Conservation (phyloP, 1,140 invertebrate genomes). For the Macrobrachium rosenbergii region DNA sequence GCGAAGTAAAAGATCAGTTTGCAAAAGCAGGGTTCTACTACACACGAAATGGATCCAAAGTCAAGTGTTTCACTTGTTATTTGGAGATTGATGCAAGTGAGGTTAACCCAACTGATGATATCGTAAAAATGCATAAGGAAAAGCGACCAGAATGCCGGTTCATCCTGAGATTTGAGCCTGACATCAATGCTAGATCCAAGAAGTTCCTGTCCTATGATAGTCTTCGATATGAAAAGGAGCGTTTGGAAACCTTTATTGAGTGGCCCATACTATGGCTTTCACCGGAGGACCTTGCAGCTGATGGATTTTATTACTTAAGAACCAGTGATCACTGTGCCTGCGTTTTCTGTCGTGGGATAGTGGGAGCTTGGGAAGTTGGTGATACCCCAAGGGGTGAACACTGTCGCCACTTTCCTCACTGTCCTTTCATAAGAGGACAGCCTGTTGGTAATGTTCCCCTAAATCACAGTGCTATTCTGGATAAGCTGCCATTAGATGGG, state of each 20-base stretch:
- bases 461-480: slow-evolving; percentile 65
- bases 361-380: slow-evolving; percentile 80
- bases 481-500: slow-evolving; percentile 6
- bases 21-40: slow-evolving; percentile 10
- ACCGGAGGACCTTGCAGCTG: slow-evolving; percentile 81
- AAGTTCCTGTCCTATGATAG: slow-evolving; percentile 59
- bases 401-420: slow-evolving; percentile 79
- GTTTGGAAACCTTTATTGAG: slow-evolving; percentile 65
- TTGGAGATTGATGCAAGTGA: background rate
- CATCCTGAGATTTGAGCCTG: background rate
- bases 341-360: slow-evolving; percentile 83
- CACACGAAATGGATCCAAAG: background rate
- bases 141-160: background rate
- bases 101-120: background rate
- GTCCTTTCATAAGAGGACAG: slow-evolving; percentile 78
- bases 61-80: background rate
- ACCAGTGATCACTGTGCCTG: slow-evolving; percentile 82
- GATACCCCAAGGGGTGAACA: slow-evolving; percentile 85
- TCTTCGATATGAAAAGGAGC: slow-evolving; percentile 61
- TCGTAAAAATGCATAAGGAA: background rate
- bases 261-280: slow-evolving; percentile 72
- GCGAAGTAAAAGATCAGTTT: background rate
- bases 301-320: slow-evolving; percentile 85
- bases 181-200: slow-evolving; percentile 10
- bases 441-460: slow-evolving; percentile 78